Evolutionary conservation across 35 echinoderm and acorn worm genomes (phyloP).

Genomic region (Strongylocentrotus purpuratus): DNA sequence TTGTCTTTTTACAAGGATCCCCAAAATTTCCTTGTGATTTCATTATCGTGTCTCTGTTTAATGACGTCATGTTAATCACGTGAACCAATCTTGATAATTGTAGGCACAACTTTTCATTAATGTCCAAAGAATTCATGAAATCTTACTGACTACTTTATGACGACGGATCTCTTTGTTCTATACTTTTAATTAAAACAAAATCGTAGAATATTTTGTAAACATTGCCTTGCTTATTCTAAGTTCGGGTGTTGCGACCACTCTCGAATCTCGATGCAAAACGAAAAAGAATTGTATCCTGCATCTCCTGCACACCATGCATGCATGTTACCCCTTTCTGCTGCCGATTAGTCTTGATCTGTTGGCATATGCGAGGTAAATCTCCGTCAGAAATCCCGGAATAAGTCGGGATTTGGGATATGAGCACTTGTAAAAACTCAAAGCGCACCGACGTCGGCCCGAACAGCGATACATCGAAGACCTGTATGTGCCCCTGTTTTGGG

Average conservation of each 20-base stretch:
- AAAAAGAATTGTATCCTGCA: not conserved
- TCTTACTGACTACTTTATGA: no score
- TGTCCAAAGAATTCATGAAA: no score
- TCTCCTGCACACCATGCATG: not conserved
- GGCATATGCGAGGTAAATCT: not conserved
- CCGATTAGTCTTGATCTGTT: not conserved
- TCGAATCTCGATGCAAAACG: not conserved
- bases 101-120: no score
- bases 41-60: not conserved
- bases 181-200: no score
- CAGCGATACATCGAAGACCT: not conserved
- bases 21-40: not conserved
- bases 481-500: not conserved
- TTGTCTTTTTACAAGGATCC: not conserved
- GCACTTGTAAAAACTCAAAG: slow-evolving; percentile 17
- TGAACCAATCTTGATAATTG: no score
- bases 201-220: no score
- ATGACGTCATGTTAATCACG: no score
- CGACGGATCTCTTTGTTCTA: no score
- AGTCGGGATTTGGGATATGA: not conserved
- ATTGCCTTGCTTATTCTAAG: no score
- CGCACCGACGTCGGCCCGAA: not conserved
- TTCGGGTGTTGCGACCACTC: no score
- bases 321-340: not conserved
- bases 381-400: not conserved